These are phyloP conservation scores for Blastobasis adustella DNA, from an alignment of 2,888 invertebrate species.

Conservation along the genomic window DNA sequence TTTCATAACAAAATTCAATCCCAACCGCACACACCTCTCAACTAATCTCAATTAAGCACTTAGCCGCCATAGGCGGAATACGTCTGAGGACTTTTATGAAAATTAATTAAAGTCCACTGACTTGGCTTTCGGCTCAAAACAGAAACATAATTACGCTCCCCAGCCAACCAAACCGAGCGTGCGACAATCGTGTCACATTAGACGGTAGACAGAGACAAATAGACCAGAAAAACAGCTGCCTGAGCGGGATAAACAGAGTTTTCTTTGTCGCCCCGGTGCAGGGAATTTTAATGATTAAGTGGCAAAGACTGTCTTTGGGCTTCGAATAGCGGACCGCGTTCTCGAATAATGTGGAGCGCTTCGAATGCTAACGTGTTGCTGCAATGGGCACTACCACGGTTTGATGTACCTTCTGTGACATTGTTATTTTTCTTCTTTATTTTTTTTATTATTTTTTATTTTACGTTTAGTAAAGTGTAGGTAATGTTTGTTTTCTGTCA, in stretches of 20 bases:
- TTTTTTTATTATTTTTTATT: no score
- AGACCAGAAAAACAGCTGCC: slow-evolving; percentile 65
- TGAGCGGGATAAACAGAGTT: slow-evolving; percentile 58
- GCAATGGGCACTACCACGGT: no score
- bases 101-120: slow-evolving; percentile 3
- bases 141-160: slow-evolving; percentile 29
- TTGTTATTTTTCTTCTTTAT: no score
- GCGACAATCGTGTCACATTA: slow-evolving; percentile 68
- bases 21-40: not conserved
- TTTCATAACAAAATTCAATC: not conserved
- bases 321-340: no score
- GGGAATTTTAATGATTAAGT: slow-evolving; percentile 61
- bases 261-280: slow-evolving; percentile 44
- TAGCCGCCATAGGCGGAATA: not conserved
- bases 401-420: no score
- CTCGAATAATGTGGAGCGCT: no score
- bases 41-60: not conserved
- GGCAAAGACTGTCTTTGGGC: no score
- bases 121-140: slow-evolving; percentile 17
- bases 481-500: no score
- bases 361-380: no score
- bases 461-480: no score
- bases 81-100: not conserved
- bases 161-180: slow-evolving; percentile 62
- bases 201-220: slow-evolving; percentile 68